A percentile compares a stretch with the other conserved stretches of the same genome.
These are phyloP conservation scores for Shinisaurus crocodilurus DNA, from an alignment of 2,113 vertebrate genomes.

Conservation along the genomic window DNA sequence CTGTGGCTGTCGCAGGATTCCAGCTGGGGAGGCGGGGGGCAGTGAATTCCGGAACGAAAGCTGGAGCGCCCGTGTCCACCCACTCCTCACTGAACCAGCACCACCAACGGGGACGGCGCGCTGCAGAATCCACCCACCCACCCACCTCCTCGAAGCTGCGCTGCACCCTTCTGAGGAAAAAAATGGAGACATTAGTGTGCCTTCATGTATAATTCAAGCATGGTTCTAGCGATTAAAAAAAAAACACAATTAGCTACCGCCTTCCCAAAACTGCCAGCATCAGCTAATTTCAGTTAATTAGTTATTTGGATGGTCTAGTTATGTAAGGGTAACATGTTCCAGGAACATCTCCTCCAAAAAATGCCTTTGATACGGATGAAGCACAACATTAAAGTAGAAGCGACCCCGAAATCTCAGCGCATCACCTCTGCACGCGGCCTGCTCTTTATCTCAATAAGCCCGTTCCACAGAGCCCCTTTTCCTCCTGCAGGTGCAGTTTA, in stretches of 20 bases:
- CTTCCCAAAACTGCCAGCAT: constrained; percentile 51
- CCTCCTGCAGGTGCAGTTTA: neutral
- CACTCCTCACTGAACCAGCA: neutral
- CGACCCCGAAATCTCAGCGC: neutral
- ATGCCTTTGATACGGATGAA: neutral
- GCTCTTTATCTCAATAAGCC: neutral
- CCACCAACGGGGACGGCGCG: accelerated
- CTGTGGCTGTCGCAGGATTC: neutral
- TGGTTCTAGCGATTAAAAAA: constrained; percentile 44
- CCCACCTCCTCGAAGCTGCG: neutral
- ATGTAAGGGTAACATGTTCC: constrained; percentile 47
- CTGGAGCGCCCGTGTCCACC: neutral
- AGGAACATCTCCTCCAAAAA: constrained; percentile 4
- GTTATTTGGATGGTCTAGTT: constrained; percentile 50
- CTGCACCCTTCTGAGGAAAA: neutral
- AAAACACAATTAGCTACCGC: constrained; percentile 6
- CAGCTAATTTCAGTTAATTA: constrained; percentile 58
- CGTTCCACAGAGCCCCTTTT: neutral
- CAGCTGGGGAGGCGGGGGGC: accelerated
- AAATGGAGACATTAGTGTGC: neutral
- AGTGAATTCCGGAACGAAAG: neutral
- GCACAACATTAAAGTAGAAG: no score
- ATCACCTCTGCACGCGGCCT: neutral
- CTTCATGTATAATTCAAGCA: constrained; percentile 36
- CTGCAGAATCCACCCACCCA: neutral